Percentiles rank a stretch among this genome's conserved stretches.
Conservation (phyloP, 1,140 invertebrate genomes). For the Calephelis virginiensis region DNA sequence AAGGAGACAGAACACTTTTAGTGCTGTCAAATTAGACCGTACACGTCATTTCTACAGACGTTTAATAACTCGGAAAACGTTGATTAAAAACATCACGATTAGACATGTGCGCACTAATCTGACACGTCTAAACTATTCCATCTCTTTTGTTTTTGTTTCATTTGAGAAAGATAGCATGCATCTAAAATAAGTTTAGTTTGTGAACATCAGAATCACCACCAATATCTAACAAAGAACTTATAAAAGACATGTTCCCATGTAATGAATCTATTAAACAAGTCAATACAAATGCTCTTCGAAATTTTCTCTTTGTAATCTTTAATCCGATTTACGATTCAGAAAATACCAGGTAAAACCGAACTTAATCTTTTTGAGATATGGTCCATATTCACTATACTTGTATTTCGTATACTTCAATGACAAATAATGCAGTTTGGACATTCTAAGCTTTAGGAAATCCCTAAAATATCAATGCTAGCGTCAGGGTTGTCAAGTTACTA, state of each 20-base stretch:
- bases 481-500: neutral
- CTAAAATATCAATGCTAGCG: neutral
- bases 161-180: too few relatives aligned
- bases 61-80: too few relatives aligned
- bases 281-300: constrained; percentile 2
- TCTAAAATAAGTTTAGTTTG: too few relatives aligned
- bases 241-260: constrained; percentile 5
- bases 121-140: too few relatives aligned
- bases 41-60: too few relatives aligned
- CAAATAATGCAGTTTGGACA: constrained; percentile 9
- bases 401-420: constrained; percentile 1
- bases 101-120: too few relatives aligned
- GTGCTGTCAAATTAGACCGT: too few relatives aligned
- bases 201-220: too few relatives aligned
- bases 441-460: constrained; percentile 1
- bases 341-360: neutral
- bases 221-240: neutral
- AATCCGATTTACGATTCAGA: constrained; percentile 1
- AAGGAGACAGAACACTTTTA: too few relatives aligned
- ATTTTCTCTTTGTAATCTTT: constrained; percentile 14
- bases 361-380: neutral
- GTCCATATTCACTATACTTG: neutral
- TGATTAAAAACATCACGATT: too few relatives aligned
- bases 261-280: constrained; percentile 11
- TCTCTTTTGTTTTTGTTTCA: too few relatives aligned